These are phyloP conservation scores for Eurytoma adleriae DNA, from an alignment of 2,888 invertebrate species.

Conservation along the genomic window DNA sequence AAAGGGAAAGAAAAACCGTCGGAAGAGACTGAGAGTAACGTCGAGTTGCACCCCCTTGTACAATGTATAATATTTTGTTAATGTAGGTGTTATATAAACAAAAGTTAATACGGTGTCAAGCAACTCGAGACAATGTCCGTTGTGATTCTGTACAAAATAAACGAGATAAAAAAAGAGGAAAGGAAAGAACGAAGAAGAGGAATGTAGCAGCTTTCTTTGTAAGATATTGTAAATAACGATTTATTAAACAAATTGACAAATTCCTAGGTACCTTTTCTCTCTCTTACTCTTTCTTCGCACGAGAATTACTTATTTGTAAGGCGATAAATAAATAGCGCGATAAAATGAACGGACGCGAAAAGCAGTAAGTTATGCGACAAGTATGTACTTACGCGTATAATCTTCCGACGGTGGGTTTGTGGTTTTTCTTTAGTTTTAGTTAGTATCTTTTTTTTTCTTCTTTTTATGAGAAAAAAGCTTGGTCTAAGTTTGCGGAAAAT, in stretches of 20 bases:
- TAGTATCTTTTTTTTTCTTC: constrained; percentile 10
- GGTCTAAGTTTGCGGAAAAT: constrained; percentile 40
- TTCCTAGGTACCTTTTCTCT: constrained; percentile 70
- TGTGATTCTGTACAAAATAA: constrained; percentile 67
- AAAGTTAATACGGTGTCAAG: constrained; percentile 59
- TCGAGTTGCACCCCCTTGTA: constrained; percentile 69
- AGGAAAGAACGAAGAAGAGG: constrained; percentile 68
- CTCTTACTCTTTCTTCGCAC: constrained; percentile 66
- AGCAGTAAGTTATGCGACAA: constrained; percentile 56
- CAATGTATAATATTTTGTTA: constrained; percentile 74
- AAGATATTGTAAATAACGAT: constrained; percentile 76
- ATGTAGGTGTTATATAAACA: constrained; percentile 70
- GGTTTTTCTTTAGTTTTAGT: constrained; percentile 22
- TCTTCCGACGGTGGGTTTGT: constrained; percentile 50
- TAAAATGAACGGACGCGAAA: constrained; percentile 56
- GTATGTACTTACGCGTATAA: constrained; percentile 55
- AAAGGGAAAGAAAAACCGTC: constrained; percentile 55
- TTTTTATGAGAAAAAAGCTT: constrained; percentile 32
- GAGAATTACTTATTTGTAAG: constrained; percentile 65
- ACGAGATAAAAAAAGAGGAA: constrained; percentile 62
- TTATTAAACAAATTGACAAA: constrained; percentile 74
- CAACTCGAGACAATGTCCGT: constrained; percentile 63
- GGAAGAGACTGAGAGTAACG: constrained; percentile 58
- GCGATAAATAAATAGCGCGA: constrained; percentile 60
- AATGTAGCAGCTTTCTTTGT: constrained; percentile 74